Conservation (phyloP, 2,797 vertebrate genomes). For the Cryptoprocta ferox region DNA sequence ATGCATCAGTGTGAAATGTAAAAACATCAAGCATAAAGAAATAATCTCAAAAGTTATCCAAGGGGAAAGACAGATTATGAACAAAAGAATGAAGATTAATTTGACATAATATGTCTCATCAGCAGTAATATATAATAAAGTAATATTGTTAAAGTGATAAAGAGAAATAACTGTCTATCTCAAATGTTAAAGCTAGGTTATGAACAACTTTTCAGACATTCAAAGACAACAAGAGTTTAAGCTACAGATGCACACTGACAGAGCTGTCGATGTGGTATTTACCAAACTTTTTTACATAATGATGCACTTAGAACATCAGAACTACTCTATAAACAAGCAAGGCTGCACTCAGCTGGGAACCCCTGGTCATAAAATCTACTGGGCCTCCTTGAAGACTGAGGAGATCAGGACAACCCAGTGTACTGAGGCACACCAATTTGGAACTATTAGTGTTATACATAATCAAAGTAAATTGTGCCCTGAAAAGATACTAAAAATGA, state of each 20-base stretch:
- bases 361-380: background rate
- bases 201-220: background rate
- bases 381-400: background rate
- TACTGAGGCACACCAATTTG: background rate
- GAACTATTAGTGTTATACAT: background rate
- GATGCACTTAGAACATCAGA: background rate
- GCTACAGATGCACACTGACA: background rate
- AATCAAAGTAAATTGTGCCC: background rate
- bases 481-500: background rate
- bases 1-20: background rate
- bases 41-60: background rate
- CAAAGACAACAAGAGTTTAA: background rate
- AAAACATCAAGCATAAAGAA: background rate
- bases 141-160: background rate
- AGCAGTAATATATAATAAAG: background rate
- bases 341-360: background rate
- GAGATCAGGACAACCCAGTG: background rate
- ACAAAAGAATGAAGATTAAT: background rate
- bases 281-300: background rate
- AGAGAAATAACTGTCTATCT: background rate
- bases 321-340: background rate
- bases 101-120: background rate
- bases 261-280: background rate
- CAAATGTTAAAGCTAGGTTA: background rate
- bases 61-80: background rate